Base-by-base conservation (phyloP, 2,797 vertebrate species). In the Adrianichthys oophorus region DNA sequence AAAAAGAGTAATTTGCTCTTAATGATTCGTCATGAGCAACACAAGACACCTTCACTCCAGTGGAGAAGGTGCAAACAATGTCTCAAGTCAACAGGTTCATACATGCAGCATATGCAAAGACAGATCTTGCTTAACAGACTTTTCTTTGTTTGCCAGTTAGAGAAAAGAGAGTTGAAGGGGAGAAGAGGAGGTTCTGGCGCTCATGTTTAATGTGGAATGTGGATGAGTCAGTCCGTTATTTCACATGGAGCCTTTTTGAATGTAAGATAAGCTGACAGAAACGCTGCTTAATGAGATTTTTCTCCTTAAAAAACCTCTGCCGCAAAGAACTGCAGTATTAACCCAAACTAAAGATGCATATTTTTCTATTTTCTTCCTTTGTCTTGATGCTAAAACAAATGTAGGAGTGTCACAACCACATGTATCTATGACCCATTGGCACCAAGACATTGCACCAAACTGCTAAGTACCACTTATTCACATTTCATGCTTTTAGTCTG, bases 401-500 rank as follows among this genome's bases (percentile, higher is more conserved):
- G 43, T 47, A 17, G 18, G 62, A 61, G 23, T 57, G 56, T 51
- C 21, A 48, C 42, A 21, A 32, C 24, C 19, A 60, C 13, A 62
- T 61, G 40, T 44, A 46, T 12, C 44, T 29, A 12, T 52, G 24
- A 14, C 69, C 23, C 23, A 6, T 44, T 44, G 46, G 2, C 59
- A 43, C 66, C 65, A 65, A 54, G 44, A 70, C 37, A 52, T 24
- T 65, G 24, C 54, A 64, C 67, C 46, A 69, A 58, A 64, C 51
- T 54, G n/a, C 17, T 17, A 42, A 56, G 24, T 60, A 49, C 23
- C 74, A 66, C 82, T 73, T 68, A 79, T 63, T 69, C 66, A 76
- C 72, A 72, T 85, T 79, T 84, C 70, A 85, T 68, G 66, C 54
- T 51, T 76, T 73, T 65, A 7, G 59, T 82, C 62, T 78, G 21